Base-by-base conservation (phyloP, 2,797 vertebrate genomes). In the Staurois parvus region DNA sequence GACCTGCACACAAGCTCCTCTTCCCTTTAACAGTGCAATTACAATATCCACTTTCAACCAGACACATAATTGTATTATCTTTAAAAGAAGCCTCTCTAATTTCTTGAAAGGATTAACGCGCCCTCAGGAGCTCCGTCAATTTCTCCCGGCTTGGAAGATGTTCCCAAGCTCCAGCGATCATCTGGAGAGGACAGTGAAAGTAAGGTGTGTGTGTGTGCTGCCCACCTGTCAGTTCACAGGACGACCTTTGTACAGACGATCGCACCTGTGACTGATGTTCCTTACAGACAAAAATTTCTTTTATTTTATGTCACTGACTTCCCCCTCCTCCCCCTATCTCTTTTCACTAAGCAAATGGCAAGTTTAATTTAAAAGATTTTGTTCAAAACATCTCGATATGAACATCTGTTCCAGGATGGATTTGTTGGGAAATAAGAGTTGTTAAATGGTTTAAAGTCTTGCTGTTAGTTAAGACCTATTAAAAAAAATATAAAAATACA, bases 31-130 rank as follows among this genome's bases (percentile, higher is more conserved):
- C 34, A 75, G 40, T 21, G 69, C 77, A 79, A 84, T 85, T 84
- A 77, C 73, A 81, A 84, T 75, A 89, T 86, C 56, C 56, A 30
- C 79, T 87, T 75, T 88, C 84, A 86, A 68, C 34, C 72, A 56
- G n/a, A 24, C 72, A 19, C 59, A 69, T 79, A 74, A 79, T 28
- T 24, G 1, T 84, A 42, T 79, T 56, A 87, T 59, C 28, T 81
- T 32, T 52, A 56, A 69, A 69, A 88, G 59, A 89, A 79, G 10
- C 17, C 74, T 79, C 81, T 87, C 81, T 79, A 79, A 83, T 87
- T 79, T 84, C 85, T 87, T 74, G 34, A 52, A 56, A 70, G 76
- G 73, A 84, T 52, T 75, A 69, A 83, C 34, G 42, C 29, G 69
- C 45, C 52, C 75, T 66, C 7, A 34, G 73, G 86, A 69, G 62